These are phyloP conservation scores for Conchocele bisecta DNA, from an alignment of 2,888 invertebrate species.

Conservation along the genomic window DNA sequence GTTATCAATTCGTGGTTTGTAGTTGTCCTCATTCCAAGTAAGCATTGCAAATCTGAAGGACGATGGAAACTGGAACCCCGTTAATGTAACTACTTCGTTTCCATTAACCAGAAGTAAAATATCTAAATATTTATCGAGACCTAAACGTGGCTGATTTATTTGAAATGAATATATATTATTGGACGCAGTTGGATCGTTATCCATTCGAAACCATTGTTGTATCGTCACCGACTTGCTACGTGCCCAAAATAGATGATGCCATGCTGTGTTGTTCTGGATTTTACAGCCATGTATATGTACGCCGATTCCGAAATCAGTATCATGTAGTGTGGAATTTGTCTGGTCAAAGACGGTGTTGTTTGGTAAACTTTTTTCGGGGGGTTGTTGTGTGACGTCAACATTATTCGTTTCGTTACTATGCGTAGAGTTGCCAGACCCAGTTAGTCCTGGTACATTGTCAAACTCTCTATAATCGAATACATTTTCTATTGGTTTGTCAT, in stretches of 20 bases:
- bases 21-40: slow-evolving; percentile 52
- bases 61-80: slow-evolving; percentile 26
- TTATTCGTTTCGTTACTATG: background rate
- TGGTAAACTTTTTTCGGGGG: background rate
- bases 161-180: slow-evolving; percentile 16
- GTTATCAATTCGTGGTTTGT: slow-evolving; percentile 47
- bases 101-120: slow-evolving; percentile 32
- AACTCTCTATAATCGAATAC: slow-evolving; percentile 21
- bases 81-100: slow-evolving; percentile 26
- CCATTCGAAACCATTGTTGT: slow-evolving; percentile 24
- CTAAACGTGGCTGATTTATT: slow-evolving; percentile 7
- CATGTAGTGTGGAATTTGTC: background rate
- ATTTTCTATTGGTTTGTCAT: slow-evolving; percentile 11
- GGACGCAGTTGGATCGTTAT: slow-evolving; percentile 31
- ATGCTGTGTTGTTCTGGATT: slow-evolving; percentile 22
- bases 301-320: slow-evolving; percentile 30
- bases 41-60: slow-evolving; percentile 9
- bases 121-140: slow-evolving; percentile 15
- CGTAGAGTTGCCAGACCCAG: background rate
- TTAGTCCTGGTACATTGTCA: slow-evolving; percentile 24
- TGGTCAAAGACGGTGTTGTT: background rate
- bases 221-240: slow-evolving; percentile 24
- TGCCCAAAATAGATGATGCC: slow-evolving; percentile 47
- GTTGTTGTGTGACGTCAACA: background rate
- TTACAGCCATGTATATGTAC: slow-evolving; percentile 37